phyloP scores from a whole-genome alignment of 2,888 invertebrate species.

The Acanthosoma haemorrhoidale region DNA sequence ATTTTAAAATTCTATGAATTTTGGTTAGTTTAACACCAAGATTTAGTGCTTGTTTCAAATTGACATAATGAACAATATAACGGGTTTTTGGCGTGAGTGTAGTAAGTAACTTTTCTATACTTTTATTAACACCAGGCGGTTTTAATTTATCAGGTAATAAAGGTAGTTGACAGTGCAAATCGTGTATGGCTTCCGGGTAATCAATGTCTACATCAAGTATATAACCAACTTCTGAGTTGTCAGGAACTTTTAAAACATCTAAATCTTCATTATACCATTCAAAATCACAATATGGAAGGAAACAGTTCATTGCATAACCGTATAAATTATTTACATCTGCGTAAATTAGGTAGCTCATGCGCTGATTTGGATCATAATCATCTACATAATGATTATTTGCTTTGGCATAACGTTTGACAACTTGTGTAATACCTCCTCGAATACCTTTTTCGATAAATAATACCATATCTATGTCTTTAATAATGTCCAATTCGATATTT shows the following conservation, averaged over 20 bases:
- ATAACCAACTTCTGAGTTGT: slow-evolving; percentile 42
- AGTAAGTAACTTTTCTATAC: too few relatives aligned
- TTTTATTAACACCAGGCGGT: too few relatives aligned
- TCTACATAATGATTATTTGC: too few relatives aligned
- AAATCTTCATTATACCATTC: slow-evolving; percentile 41
- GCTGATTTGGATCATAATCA: slow-evolving; percentile 4
- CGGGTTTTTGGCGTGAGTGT: too few relatives aligned
- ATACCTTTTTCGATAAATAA: slow-evolving; percentile 34
- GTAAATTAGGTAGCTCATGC: slow-evolving; percentile 31
- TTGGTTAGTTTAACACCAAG: too few relatives aligned
- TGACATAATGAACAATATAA: too few relatives aligned
- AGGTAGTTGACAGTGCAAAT: slow-evolving; percentile 43
- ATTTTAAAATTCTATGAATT: too few relatives aligned
- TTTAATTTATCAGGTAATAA: too few relatives aligned
- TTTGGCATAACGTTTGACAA: too few relatives aligned
- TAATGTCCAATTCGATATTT: slow-evolving; percentile 39
- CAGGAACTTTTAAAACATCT: slow-evolving; percentile 11
- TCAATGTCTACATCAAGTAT: slow-evolving; percentile 48
- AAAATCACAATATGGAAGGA: slow-evolving; percentile 43
- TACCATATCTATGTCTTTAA: slow-evolving; percentile 35
- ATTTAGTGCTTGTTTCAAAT: too few relatives aligned
- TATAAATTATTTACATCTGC: slow-evolving; percentile 38
- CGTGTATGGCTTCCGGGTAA: slow-evolving; percentile 46
- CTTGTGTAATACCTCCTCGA: slow-evolving; percentile 24
- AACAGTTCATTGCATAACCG: slow-evolving; percentile 40